Conservation (phyloP, 2,888 invertebrate species). For the Piscicola geometra region DNA sequence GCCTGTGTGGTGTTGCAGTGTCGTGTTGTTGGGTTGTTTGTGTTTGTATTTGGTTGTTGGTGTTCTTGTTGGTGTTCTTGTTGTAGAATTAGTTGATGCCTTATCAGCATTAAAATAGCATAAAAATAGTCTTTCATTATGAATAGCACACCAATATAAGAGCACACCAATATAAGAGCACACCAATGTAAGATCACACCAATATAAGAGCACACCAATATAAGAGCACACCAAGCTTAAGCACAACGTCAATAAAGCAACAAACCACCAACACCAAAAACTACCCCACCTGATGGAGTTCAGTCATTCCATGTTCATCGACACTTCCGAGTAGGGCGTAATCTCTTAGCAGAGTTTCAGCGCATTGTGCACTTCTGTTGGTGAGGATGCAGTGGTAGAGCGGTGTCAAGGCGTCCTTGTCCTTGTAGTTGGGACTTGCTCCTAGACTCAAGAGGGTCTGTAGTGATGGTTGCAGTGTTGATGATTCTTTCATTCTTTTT, state of each 20-base stretch:
- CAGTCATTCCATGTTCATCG: constrained; percentile 95
- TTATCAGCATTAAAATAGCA: no score
- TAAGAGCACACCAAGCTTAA: not conserved
- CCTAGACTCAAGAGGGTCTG: constrained; percentile 83
- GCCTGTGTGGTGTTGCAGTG: no score
- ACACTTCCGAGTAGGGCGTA: constrained; percentile 87
- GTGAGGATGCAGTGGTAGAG: constrained; percentile 60
- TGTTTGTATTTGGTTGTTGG: not conserved
- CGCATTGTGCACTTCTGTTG: constrained; percentile 72
- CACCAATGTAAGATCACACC: no score
- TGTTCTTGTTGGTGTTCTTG: no score
- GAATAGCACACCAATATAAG: no score
- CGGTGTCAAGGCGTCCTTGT: constrained; percentile 73
- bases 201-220: not conserved
- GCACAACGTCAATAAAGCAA: not conserved
- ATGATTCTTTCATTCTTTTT: no score
- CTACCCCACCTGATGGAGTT: constrained; percentile 86
- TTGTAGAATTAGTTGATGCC: no score
- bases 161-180: no score
- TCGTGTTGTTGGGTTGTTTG: no score
- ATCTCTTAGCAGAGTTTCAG: constrained; percentile 84
- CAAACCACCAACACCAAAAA: not conserved
- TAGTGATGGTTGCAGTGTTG: not conserved
- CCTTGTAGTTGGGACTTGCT: constrained; percentile 93
- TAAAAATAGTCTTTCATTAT: no score